These are phyloP conservation scores for Vimba vimba DNA, from an alignment of 2,113 vertebrate genomes.

Conservation along the genomic window DNA sequence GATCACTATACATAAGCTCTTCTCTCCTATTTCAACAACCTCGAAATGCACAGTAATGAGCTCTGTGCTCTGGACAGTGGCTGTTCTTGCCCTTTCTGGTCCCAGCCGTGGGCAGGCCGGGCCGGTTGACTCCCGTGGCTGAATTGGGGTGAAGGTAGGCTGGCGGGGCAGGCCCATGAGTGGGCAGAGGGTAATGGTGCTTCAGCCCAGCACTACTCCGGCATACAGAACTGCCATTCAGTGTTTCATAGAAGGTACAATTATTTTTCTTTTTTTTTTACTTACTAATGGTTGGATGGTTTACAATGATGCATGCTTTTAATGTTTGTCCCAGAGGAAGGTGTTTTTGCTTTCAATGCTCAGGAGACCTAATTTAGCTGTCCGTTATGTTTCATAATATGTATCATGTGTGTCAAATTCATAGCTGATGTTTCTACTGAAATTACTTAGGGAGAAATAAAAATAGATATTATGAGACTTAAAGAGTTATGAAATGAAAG, in stretches of 20 bases:
- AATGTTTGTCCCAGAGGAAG: neutral
- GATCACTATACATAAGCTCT: neutral
- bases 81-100: neutral
- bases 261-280: neutral
- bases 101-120: neutral
- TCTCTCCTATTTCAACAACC: neutral
- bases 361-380: neutral
- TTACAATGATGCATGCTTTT: neutral
- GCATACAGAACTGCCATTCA: conserved; percentile 54
- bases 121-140: neutral
- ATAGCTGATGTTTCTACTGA: neutral
- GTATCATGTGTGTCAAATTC: neutral
- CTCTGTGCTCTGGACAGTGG: neutral
- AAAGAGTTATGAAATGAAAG: neutral
- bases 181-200: conserved; percentile 42
- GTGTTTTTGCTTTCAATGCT: neutral
- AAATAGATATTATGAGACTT: neutral
- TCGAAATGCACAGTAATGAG: neutral
- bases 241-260: conserved; percentile 57
- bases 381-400: conserved; percentile 1
- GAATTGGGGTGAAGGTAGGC: neutral
- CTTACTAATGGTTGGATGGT: neutral
- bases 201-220: conserved; percentile 26
- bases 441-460: neutral
- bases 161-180: conserved; percentile 40